Evolutionary conservation across 2,113 vertebrate species (phyloP).

Genomic region (Heliornis fulica): DNA sequence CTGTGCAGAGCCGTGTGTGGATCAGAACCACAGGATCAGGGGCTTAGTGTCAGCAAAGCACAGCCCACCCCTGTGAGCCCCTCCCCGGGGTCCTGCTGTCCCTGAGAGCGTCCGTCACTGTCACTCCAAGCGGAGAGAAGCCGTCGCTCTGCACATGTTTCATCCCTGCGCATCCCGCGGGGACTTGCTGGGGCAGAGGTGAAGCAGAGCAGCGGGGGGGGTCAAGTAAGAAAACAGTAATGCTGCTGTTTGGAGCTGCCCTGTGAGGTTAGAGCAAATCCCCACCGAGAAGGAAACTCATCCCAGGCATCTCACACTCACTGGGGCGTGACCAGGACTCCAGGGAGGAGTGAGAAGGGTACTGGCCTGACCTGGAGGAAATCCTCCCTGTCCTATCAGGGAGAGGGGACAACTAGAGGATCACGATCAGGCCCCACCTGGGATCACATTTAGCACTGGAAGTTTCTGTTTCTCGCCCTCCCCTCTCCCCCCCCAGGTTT

Average conservation of each 20-base stretch:
- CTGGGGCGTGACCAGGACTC: neutral
- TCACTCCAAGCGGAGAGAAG: neutral
- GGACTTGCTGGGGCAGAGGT: neutral
- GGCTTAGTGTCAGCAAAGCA: neutral
- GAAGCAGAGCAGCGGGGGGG: neutral
- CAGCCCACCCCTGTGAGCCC: neutral
- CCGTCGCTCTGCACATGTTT: neutral
- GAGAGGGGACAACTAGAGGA: neutral
- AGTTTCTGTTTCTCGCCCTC: neutral
- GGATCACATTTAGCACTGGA: neutral
- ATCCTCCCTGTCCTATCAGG: fast-evolving
- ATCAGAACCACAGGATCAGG: neutral
- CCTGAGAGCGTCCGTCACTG: neutral
- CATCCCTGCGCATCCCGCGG: neutral
- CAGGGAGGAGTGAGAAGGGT: neutral
- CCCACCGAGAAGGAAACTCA: neutral
- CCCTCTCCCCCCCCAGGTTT: neutral
- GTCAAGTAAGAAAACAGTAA: neutral
- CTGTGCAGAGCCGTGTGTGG: neutral
- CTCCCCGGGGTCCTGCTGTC: neutral
- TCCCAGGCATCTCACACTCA: neutral
- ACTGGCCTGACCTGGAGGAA: neutral
- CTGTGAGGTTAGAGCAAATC: neutral
- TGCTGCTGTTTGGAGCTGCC: neutral
- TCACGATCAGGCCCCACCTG: neutral